Conservation (phyloP, 2,888 invertebrate species). For the Hymenopus coronatus region DNA sequence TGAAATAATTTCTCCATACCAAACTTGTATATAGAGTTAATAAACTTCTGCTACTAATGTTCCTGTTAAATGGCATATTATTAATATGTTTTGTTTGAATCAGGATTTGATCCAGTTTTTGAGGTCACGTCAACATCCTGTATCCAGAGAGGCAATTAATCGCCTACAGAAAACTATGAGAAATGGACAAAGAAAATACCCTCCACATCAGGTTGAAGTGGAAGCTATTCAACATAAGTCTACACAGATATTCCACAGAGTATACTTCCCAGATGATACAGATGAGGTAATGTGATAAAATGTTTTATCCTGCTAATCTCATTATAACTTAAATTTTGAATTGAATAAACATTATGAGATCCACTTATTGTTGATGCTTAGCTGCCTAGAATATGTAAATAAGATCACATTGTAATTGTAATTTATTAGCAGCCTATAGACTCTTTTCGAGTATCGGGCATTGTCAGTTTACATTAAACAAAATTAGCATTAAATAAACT, state of each 20-base stretch:
- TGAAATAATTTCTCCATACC: no score
- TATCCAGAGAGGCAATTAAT: constrained; percentile 78
- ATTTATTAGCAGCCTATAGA: no score
- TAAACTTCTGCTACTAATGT: no score
- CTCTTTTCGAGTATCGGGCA: no score
- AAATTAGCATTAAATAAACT: no score
- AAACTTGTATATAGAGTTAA: no score
- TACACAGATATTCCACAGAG: constrained; percentile 92
- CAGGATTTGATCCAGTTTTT: constrained; percentile 71
- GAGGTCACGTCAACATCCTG: constrained; percentile 66
- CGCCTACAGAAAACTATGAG: constrained; percentile 76
- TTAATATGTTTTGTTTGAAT: background rate
- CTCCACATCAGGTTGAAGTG: constrained; percentile 91
- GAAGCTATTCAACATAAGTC: constrained; percentile 94
- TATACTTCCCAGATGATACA: constrained; percentile 93
- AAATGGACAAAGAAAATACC: constrained; percentile 70
- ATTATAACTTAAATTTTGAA: background rate
- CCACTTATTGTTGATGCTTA: no score
- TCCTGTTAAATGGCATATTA: no score
- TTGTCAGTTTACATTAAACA: no score
- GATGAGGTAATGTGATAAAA: constrained; percentile 60
- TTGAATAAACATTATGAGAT: background rate
- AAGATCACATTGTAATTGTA: no score
- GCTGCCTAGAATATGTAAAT: no score
- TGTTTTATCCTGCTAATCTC: background rate